phyloP scores from a whole-genome alignment of 2,113 vertebrate species.

The Cnemophilus loriae region DNA sequence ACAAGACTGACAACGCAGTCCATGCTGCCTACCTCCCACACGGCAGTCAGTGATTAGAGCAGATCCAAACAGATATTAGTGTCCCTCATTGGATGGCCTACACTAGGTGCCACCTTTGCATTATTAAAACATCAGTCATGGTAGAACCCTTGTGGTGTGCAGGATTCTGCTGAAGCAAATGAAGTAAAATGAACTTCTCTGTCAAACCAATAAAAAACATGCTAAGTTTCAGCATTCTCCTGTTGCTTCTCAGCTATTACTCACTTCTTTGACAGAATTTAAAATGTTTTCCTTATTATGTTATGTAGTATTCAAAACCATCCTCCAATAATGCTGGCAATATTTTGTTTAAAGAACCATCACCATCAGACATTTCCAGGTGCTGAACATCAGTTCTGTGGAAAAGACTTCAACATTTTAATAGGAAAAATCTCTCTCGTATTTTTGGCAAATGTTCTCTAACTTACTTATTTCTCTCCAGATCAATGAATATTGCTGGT shows the following conservation, averaged over 20 bases:
- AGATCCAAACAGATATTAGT: not conserved
- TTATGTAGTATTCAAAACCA: not conserved
- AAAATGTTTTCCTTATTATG: not conserved
- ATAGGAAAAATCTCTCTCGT: not conserved
- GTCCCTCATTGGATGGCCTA: not conserved
- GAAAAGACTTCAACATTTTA: not conserved
- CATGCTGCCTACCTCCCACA: not conserved
- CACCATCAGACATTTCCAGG: not conserved
- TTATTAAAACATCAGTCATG: not conserved
- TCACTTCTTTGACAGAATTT: not conserved
- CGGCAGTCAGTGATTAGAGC: not conserved
- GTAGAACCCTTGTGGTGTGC: not conserved
- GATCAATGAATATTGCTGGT: not conserved
- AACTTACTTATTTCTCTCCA: not conserved
- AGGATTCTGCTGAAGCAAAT: not conserved
- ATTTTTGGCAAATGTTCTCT: not conserved
- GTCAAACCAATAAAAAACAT: not conserved
- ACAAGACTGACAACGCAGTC: not conserved
- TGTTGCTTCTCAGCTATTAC: not conserved
- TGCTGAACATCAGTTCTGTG: not conserved
- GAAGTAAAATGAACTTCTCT: not conserved
- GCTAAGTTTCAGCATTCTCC: not conserved
- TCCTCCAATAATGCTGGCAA: not conserved
- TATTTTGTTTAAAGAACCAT: not conserved
- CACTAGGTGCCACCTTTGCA: not conserved